phyloP scores from a whole-genome alignment of 2,113 vertebrate genomes.

The Gavia stellata region DNA sequence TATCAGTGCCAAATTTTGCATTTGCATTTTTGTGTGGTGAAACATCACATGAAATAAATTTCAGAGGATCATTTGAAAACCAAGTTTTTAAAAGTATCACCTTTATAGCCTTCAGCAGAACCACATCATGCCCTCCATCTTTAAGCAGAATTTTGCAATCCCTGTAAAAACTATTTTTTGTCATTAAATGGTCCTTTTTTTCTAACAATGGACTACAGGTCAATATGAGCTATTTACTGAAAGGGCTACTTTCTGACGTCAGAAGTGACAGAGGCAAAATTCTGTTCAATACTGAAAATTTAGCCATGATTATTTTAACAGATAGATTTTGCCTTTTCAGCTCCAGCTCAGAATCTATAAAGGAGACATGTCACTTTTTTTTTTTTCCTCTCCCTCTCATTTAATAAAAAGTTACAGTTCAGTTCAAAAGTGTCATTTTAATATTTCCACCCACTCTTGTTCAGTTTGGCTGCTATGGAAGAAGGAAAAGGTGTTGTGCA shows the following conservation, averaged over 20 bases:
- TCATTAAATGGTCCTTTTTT: background rate
- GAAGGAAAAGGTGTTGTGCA: slow-evolving; percentile 58
- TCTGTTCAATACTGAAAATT: background rate
- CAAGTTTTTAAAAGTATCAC: background rate
- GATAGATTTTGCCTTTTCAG: background rate
- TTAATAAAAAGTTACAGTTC: slow-evolving; percentile 54
- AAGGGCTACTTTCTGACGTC: background rate
- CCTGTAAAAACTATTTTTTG: background rate
- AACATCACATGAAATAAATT: background rate
- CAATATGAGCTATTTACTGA: background rate
- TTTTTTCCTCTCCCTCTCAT: background rate
- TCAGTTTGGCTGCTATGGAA: slow-evolving; percentile 53
- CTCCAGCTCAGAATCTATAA: background rate
- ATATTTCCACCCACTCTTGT: slow-evolving; percentile 59
- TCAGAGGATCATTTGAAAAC: background rate
- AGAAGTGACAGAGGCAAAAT: background rate
- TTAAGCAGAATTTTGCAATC: background rate
- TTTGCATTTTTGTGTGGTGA: background rate
- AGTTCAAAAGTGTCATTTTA: slow-evolving; percentile 57
- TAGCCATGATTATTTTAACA: background rate
- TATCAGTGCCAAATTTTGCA: background rate
- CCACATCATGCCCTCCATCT: background rate
- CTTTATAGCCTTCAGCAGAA: background rate
- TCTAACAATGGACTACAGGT: background rate
- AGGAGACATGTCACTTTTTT: background rate